Base-by-base conservation (phyloP, 2,888 invertebrate species). In the Acronicta alni region DNA sequence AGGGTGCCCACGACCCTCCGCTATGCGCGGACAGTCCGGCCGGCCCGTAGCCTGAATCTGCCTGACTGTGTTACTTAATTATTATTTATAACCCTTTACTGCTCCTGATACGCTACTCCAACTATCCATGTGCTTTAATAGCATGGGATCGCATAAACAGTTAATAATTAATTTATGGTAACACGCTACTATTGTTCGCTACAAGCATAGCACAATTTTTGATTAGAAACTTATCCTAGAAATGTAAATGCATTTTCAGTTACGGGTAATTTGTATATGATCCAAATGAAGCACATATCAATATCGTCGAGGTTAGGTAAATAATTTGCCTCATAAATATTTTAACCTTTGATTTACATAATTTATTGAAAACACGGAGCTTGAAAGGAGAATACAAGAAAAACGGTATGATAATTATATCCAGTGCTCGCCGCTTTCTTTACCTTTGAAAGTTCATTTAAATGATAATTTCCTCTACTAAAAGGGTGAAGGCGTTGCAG, bases 1-100 rank as follows among this genome's bases (percentile, higher is more conserved):
- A 86, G 89, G 90, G 89, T 87, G 32, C 15, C 75, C 78, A 66
- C 60, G 72, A 74, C 76, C 68, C 70, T 69, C 58, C 59, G 63
- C 51, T 54, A 46, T 41, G 43, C 57, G 67, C 47, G 61, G 67
- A 72, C 72, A 56, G 62, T 61, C 57, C 53, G 63, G 26, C 51
- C 67, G 54, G 68, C 57, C 58, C 66, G 47, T 46, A 35, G 65
- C 64, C 71, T 72, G 76, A 80, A 80, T 82, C 80, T 77, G 65
- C 64, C 71, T 72, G 76, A 80, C 81, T 82, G 80, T 77, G 72
- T 74, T 75, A 67, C 74, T 54, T 79, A 80, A 84, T 84, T 84
- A 83, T 83, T 82, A 85, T 82, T 83, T 82, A 80, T 66, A 70
- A 68, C 77, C 74, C 75, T 72, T 73, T 68, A 72, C 57, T 58